Evolutionary conservation across 2,888 invertebrate species (phyloP), one percentile per base, ranked within the genome.

Genomic region (Hydriomena furcata): DNA sequence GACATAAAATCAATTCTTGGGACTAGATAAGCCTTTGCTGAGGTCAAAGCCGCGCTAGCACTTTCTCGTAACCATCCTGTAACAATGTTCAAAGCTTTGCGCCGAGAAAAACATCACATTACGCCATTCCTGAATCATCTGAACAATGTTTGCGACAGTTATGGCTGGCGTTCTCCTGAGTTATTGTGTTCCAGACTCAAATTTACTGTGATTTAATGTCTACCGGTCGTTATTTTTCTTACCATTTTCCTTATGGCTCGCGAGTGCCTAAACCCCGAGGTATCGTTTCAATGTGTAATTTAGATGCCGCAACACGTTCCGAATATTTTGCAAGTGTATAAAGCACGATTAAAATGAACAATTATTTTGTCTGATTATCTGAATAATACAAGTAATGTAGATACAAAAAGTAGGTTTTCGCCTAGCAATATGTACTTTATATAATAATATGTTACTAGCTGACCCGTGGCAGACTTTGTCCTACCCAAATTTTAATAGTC

Each of bases 141-240:
- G 79, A 79, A 82, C 82, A 82, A 81, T 87, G 85, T 79, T 79
- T 77, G 82, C 72, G 86, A 85, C 85, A 86, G 78, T 85, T 84
- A 87, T 85, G 80, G 84, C 79, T 53, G n/a, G 75, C 76, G 73
- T 77, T 77, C 76, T 73, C 70, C 68, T 83, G 82, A 86, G 79
- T 85, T 86, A 87, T 84, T 81, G 80, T 81, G 78, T 78, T 77
- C 75, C 79, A 79, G 76, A 74, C 82, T 76, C 79, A 79, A 83
- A 83, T 82, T 81, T 78, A 78, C 79, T 77, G 77, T 81, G 85
- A 85, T 85, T 87, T 85, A 84, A 79, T 73, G 77, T 73, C 68
- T 71, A 67, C 70, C 67, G 71, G 66, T 72, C 76, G 76, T 76
- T 78, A 76, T 77, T 76, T 76, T 79, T 76, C 71, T 72, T 68